Evolutionary conservation across 2,797 vertebrate genomes (phyloP).

Genomic region (Sebastes steindachneri): DNA sequence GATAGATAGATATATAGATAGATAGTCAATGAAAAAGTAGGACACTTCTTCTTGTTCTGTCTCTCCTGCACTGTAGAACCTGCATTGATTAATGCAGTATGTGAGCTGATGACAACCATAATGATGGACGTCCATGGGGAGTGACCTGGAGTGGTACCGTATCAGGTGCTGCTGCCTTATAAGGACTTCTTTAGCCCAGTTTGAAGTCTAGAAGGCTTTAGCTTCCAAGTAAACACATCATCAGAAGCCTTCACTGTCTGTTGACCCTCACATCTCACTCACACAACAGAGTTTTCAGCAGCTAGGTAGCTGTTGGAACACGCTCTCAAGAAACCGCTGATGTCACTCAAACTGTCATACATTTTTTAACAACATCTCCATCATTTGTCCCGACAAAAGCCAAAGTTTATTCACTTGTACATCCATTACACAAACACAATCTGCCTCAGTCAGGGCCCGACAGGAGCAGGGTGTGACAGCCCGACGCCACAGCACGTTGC

Average conservation of each 20-base stretch:
- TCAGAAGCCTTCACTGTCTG: not conserved
- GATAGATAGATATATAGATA: not conserved
- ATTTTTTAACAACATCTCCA: slow-evolving; percentile 33
- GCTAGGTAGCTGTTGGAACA: slow-evolving; percentile 43
- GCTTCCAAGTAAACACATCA: slow-evolving; percentile 5
- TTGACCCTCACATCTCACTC: slow-evolving; percentile 5
- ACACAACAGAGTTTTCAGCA: slow-evolving; percentile 7
- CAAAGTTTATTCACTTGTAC: slow-evolving; percentile 14
- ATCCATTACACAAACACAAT: slow-evolving; percentile 12
- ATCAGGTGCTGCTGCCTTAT: slow-evolving; percentile 11
- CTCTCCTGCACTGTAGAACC: not conserved
- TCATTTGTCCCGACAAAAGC: slow-evolving; percentile 21
- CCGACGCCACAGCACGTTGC: not conserved
- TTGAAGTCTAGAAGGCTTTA: slow-evolving; percentile 31
- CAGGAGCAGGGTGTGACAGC: slow-evolving; percentile 50
- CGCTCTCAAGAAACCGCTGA: slow-evolving; percentile 36
- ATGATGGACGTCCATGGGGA: slow-evolving; percentile 17
- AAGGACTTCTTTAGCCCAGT: slow-evolving; percentile 1
- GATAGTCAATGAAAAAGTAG: not conserved
- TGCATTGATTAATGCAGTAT: slow-evolving; percentile 16
- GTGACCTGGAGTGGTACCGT: slow-evolving; percentile 15
- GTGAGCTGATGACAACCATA: not conserved
- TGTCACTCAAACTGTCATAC: slow-evolving; percentile 40
- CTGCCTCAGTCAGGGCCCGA: slow-evolving; percentile 18
- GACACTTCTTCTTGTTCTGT: not conserved